phyloP scores from a whole-genome alignment of 1,140 invertebrate genomes.

The Ephestia elutella region DNA sequence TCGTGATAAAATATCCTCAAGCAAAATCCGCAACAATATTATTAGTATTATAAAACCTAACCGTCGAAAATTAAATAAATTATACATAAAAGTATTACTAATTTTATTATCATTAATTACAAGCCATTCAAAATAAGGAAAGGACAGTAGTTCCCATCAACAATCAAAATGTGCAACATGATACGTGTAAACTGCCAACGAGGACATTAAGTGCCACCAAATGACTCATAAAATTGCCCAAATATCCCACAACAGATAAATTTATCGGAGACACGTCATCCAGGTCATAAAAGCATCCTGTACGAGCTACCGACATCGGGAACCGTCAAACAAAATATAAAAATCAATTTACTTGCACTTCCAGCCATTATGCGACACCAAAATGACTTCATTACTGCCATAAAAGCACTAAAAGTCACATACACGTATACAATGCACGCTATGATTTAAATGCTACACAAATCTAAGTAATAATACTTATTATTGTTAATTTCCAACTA shows the following conservation, averaged over 20 bases:
- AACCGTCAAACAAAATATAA: conserved; percentile 75
- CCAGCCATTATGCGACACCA: conserved; percentile 51
- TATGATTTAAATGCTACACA: conserved; percentile 54
- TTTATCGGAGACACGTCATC: conserved; percentile 55
- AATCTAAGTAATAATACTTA: conserved; percentile 61
- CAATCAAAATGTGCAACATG: conserved; percentile 28
- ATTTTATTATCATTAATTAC: neutral
- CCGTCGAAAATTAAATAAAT: too few species aligned
- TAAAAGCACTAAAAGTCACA: conserved; percentile 36
- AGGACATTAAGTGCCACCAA: conserved; percentile 53
- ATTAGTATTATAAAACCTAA: too few species aligned
- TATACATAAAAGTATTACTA: neutral
- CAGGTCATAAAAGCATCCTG: conserved; percentile 49
- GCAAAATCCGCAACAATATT: too few species aligned
- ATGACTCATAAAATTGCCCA: conserved; percentile 69
- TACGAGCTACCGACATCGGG: conserved; percentile 42
- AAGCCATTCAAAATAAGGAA: neutral
- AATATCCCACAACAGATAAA: conserved; percentile 65
- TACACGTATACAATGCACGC: conserved; percentile 34
- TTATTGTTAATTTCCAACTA: conserved; percentile 66
- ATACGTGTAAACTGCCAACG: conserved; percentile 41
- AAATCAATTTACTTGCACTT: conserved; percentile 67
- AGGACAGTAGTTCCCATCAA: conserved; percentile 7
- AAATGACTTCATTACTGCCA: conserved; percentile 70
- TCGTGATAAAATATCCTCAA: too few species aligned